Evolutionary conservation across 2,113 vertebrate genomes (phyloP).

Genomic region (Brachirus orientalis): DNA sequence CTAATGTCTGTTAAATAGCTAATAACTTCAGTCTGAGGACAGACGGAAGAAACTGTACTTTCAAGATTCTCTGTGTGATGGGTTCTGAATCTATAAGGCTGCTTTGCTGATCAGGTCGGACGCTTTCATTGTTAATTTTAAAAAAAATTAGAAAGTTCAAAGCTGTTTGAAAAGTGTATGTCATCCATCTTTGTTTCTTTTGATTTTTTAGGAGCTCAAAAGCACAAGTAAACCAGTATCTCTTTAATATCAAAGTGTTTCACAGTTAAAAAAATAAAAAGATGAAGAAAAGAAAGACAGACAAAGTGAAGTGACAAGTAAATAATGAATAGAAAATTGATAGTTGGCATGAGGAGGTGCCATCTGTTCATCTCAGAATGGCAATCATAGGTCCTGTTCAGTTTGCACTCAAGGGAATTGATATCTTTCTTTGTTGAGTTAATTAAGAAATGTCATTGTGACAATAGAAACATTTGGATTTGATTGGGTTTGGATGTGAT

Average conservation of each 20-base stretch:
- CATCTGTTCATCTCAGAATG: slow-evolving; percentile 4
- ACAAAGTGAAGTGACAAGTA: not conserved
- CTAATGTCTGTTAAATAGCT: slow-evolving; percentile 63
- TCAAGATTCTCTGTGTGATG: slow-evolving; percentile 17
- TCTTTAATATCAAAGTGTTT: not conserved
- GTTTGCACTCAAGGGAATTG: too few species aligned
- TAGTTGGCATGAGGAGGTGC: not conserved
- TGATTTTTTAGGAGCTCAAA: slow-evolving; percentile 1
- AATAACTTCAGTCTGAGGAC: slow-evolving; percentile 46
- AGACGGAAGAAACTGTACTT: slow-evolving; percentile 28
- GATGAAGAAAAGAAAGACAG: not conserved
- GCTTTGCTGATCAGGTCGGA: not conserved
- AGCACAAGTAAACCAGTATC: not conserved
- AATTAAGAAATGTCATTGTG: too few species aligned
- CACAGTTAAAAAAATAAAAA: not conserved
- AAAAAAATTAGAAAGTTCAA: not conserved
- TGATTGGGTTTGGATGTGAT: not conserved
- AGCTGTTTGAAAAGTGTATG: too few species aligned
- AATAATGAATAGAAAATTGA: not conserved
- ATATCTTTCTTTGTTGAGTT: too few species aligned
- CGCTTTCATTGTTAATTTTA: not conserved
- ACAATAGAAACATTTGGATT: not conserved
- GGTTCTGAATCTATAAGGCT: slow-evolving; percentile 25
- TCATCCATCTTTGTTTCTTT: slow-evolving; percentile 6
- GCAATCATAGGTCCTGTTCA: not conserved